These are phyloP conservation scores for Cryptotermes secundus DNA, from an alignment of 1,140 invertebrate species.

Conservation along the genomic window DNA sequence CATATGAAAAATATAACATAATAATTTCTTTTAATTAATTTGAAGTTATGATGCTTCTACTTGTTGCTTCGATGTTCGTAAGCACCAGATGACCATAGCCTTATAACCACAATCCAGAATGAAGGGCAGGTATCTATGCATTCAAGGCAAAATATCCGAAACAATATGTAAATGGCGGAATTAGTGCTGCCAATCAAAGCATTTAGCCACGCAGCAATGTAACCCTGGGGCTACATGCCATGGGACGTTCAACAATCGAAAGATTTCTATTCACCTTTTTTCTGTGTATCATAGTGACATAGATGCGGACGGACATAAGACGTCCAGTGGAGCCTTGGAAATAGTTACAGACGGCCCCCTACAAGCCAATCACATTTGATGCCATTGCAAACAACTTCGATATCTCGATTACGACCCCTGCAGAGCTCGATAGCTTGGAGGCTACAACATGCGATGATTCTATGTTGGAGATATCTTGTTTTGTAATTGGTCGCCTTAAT, in stretches of 20 bases:
- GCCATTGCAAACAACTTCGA: conserved; percentile 11
- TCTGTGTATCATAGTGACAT: background rate
- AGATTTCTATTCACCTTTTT: background rate
- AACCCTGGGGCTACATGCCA: background rate
- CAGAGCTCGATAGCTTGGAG: background rate
- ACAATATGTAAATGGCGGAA: background rate
- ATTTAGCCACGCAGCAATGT: background rate
- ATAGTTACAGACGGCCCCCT: conserved; percentile 6
- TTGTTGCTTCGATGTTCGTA: too few species aligned
- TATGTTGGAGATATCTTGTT: background rate
- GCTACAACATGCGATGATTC: conserved; percentile 8
- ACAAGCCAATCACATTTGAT: conserved; percentile 18
- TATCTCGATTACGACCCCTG: conserved; percentile 13
- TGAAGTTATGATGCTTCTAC: too few species aligned
- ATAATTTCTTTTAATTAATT: too few species aligned
- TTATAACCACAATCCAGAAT: background rate
- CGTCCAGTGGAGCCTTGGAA: conserved; percentile 5
- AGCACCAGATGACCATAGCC: too few species aligned
- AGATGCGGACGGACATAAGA: background rate
- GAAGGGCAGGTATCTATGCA: background rate
- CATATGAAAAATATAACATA: too few species aligned
- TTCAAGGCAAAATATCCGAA: background rate
- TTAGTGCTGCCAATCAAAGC: background rate
- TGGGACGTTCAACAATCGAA: background rate
- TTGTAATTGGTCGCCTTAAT: background rate